Evolutionary conservation across 2,113 vertebrate species (phyloP), one percentile per base, ranked within the genome.

Genomic region (Peromyscus maniculatus): DNA sequence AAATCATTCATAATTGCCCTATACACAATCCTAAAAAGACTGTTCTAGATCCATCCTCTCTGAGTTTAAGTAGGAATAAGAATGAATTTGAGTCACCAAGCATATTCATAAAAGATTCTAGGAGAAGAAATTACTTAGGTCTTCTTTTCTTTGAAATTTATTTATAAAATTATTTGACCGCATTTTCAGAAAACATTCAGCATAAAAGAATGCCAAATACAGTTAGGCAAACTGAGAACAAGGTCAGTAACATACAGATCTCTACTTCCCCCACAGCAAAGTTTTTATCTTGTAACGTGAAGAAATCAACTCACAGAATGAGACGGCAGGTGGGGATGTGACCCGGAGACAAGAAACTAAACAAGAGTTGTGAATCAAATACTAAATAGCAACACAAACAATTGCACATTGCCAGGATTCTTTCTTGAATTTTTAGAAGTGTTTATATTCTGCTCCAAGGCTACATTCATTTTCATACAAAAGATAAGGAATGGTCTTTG

Each of bases 21-120:
- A 3, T 36, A 59, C 69, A 72, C 89, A 91, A 55, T 17, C 43
- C 72, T 91, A 87, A 96, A 95, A 92, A 36, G 43, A 91, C 87
- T 74, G 0, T 74, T 92, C 52, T 17, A 92, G 72, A 84, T 97
- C 78, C 86, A 97, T 93, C 87, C 67, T 94, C 5, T 91, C 39
- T 87, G 59, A 93, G 55, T 88, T 96, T 89, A 97, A 96, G 2
- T 49, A 98, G 67, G 36, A 82, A 91, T 96, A 96, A 97, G 22
- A 75, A 97, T 7, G 55, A 96, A 96, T 46, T 79, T 5, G 78
- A 97, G 46, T 15, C 78, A 96, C 87, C 71, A 97, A 89, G 43
- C 16, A 49, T 89, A 95, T 96, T 98, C 21, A 96, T 92, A 97
- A 97, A 98, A 97, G 22, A 80, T 91, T 62, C 80, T 39, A 92